Conservation (phyloP, 2,888 invertebrate genomes). For the Syrista parreyssii region DNA sequence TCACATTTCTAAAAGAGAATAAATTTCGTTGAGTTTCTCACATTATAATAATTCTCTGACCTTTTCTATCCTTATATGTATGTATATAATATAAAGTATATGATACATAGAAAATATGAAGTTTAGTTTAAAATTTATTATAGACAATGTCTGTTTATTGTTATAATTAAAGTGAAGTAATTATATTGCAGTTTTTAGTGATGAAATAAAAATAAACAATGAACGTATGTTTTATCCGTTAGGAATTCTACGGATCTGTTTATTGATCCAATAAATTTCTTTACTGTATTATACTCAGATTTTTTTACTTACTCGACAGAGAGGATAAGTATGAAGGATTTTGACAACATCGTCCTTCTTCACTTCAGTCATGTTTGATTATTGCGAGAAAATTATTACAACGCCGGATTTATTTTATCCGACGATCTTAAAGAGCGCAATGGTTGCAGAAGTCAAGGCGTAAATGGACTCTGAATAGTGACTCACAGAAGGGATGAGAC, state of each 20-base stretch:
- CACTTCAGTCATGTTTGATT: conserved; percentile 57
- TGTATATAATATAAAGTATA: not conserved
- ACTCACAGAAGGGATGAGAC: not conserved
- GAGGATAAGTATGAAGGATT: conserved; percentile 70
- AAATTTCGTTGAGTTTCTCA: not conserved
- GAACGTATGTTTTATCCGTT: not conserved
- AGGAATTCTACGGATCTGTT: not conserved
- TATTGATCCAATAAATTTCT: not conserved
- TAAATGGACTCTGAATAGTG: not conserved
- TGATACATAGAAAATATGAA: not conserved
- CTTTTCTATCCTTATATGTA: not conserved
- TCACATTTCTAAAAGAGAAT: conserved; percentile 65
- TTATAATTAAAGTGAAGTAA: not conserved
- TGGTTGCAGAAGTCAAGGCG: not conserved
- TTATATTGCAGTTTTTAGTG: not conserved
- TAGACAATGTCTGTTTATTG: not conserved
- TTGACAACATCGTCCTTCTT: conserved; percentile 67
- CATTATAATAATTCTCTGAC: not conserved
- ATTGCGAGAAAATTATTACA: not conserved
- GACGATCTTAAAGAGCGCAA: not conserved
- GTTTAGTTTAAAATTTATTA: not conserved
- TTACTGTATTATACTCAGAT: not conserved
- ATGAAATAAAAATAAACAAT: not conserved
- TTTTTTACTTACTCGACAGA: conserved; percentile 68
- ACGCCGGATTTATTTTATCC: not conserved